These are phyloP conservation scores for Erpornis zantholeuca DNA, from an alignment of 2,113 vertebrate genomes.

Conservation along the genomic window DNA sequence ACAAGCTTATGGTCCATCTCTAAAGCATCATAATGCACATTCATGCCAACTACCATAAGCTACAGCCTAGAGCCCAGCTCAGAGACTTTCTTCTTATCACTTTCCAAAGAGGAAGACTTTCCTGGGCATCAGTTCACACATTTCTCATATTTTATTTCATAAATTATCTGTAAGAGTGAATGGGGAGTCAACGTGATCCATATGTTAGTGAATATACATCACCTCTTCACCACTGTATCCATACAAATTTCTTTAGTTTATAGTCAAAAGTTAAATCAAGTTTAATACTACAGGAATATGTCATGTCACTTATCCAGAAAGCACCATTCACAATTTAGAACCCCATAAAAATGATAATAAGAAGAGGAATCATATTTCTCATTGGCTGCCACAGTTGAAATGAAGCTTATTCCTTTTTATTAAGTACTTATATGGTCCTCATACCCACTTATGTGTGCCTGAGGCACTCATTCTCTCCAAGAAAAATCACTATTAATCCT, in stretches of 20 bases:
- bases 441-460: neutral
- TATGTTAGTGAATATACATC: neutral
- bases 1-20: neutral
- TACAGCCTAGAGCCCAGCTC: neutral
- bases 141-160: neutral
- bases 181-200: neutral
- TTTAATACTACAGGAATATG: neutral
- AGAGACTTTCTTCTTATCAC: neutral
- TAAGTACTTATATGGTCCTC: neutral
- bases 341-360: conserved; percentile 31
- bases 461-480: neutral
- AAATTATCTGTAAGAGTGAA: neutral
- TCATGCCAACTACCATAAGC: neutral
- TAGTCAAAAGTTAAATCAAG: neutral
- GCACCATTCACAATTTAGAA: conserved; percentile 9
- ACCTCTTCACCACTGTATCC: neutral
- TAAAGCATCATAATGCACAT: neutral
- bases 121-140: neutral
- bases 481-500: conserved; percentile 8
- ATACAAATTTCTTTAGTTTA: neutral
- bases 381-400: neutral
- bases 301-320: conserved; percentile 3
- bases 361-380: neutral
- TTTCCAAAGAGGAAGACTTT: neutral
- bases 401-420: conserved; percentile 14